Base-by-base conservation (phyloP, 2,888 invertebrate species). In the Tolmerus cingulatus region DNA sequence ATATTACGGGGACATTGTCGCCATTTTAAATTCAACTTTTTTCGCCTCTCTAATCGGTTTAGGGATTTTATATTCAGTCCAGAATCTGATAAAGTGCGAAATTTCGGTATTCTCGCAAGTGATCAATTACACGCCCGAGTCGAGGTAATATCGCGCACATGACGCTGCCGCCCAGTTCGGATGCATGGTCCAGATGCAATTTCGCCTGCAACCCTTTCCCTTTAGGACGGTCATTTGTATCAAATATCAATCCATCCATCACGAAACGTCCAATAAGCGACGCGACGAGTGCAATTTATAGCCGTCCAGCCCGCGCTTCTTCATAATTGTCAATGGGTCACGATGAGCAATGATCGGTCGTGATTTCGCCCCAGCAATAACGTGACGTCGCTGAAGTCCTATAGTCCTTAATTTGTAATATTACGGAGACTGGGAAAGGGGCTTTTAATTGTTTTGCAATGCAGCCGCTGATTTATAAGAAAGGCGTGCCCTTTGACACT, bases 21-120 rank as follows among this genome's bases (percentile, higher is more conserved):
- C 86, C 77, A 86, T 86, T 86, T 85, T 85, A 85, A 82, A 82
- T 57, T 86, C 78, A 86, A 23, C 23, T 1, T 51, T 34, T 66
- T 57, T 74, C 82, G 16, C 27, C 51, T 37, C 66, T 78, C 57
- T 86, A 86, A 86, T 86, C 77, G 37, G 86, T n/a, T 86, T 78
- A 34, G n/a, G 74, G 86, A 76, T 86, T 76, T 86, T 55, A 14
- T 30, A 37, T 34, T n/a, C 30, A 81, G 3, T 14, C 23, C 27
- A 66, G 16, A 9, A 82, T 82, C 82, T 55, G 82, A 57, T 82
- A 82, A 66, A 66, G 66, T 66, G 66, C 66, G 14, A 66, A 66
- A 23, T 27, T 66, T 66, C 19, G 23, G 66, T 27, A 66, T 66
- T 23, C 12, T 19, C 12, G 23, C 66, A 19, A 66, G 66, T 27